Evolutionary conservation across 2,113 vertebrate species (phyloP), one percentile per base, ranked within the genome.

Genomic region (Strix aluco): DNA sequence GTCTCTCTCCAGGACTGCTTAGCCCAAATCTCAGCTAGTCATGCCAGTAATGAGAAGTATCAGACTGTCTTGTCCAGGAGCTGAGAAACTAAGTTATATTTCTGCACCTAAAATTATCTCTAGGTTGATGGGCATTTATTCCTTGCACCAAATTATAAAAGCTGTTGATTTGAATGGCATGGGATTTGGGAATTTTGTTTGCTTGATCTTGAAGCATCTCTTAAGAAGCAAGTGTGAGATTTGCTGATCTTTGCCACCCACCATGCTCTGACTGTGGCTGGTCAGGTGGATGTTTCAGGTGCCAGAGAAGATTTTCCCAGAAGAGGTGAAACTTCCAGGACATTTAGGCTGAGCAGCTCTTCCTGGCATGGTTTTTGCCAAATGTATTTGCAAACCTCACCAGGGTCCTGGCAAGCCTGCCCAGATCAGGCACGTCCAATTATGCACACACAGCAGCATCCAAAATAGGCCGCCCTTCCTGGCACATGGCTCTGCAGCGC

Each of bases 381-480:
- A 86, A 73, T 1, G 10, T 17, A 80, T 94, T 92, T 92, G 59
- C 73, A 86, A 87, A 59, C 13, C 42, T 38, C 44, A 47, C 55
- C 44, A 27, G 30, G 75, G 79, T 85, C 80, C 62, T 92, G 79
- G 79, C 4, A 0, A 86, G 82, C 11, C 54, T 11, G 4, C 34
- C 40, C 0, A 0, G 22, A 73, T 70, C 57, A 92, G 49, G 26
- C 2, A 0, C 36, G 47, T 55, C 61, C 78, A 85, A 75, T 72
- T 59, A 75, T 58, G 34, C 62, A 69, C 32, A 54, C 19, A 79
- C n/a, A 67, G 70, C 78, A 89, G 66, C 81, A 52, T 85, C 61
- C 92, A 79, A 81, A 87, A 38, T 3, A 22, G 42, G 59, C 27
- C 1, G 5, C 7, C 42, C 23, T n/a, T 95, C 34, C 71, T 94